phyloP scores from a whole-genome alignment of 64 coral and sea anemone species.

The Pachyseris speciosa region DNA sequence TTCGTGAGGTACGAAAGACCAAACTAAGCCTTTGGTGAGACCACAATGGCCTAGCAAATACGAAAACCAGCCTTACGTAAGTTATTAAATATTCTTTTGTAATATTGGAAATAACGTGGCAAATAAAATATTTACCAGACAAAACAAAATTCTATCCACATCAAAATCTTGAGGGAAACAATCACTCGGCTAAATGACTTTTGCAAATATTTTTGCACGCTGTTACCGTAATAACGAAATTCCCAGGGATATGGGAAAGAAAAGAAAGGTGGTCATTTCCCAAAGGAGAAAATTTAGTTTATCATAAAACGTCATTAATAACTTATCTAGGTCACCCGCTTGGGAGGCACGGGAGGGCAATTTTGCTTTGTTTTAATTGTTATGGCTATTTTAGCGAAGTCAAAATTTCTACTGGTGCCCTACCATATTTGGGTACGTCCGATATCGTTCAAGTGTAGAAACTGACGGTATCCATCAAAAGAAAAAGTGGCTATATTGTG shows the following conservation, averaged over 20 bases:
- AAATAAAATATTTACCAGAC: constrained; percentile 88
- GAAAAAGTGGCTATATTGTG: background rate
- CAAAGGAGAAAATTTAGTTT: background rate
- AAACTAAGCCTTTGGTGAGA: constrained; percentile 24
- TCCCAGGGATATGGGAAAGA: background rate
- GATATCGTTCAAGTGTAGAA: background rate
- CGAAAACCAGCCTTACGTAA: constrained; percentile 68
- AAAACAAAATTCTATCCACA: background rate
- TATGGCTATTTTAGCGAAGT: background rate
- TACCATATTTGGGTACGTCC: constrained; percentile 11
- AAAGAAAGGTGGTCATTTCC: background rate
- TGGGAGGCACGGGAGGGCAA: background rate
- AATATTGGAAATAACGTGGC: constrained; percentile 78
- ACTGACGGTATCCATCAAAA: background rate
- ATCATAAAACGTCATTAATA: background rate
- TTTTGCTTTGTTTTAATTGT: constrained; percentile 45
- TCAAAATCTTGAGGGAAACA: background rate
- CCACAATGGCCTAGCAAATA: constrained; percentile 31
- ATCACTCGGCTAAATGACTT: background rate
- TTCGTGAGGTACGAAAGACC: constrained; percentile 71
- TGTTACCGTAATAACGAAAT: too few species aligned
- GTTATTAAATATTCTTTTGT: constrained; percentile 97
- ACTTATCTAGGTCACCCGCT: constrained; percentile 33
- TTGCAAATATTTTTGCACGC: too few species aligned
- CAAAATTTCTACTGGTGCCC: background rate